Evolutionary conservation across 2,888 invertebrate genomes (phyloP), one percentile per base, ranked within the genome.

Genomic region (Tenthredo mesomela): DNA sequence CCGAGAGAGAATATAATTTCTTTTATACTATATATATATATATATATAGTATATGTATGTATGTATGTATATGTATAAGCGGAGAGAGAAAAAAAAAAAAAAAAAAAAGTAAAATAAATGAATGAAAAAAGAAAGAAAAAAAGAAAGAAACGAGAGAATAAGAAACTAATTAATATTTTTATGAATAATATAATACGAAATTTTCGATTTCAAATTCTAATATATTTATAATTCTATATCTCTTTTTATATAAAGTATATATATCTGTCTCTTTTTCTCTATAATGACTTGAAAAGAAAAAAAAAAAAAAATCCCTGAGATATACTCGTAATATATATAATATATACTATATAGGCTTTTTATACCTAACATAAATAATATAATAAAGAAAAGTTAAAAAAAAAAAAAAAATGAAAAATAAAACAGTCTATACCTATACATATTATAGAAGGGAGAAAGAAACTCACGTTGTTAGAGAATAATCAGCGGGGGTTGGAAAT

Each of bases 401-500:
- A 25, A 21, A n/a, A n/a, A n/a, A n/a, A n/a, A n/a, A n/a, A n/a
- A n/a, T n/a, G n/a, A n/a, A n/a, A 61, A 61, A 61, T 6, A 54
- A n/a, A 54, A 54, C n/a, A 7, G 1, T 47, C 47, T 12, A 10
- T 43, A 37, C 7, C 6, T 37, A 37, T 37, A 37, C 7, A 37
- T 37, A 37, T 7, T 0, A 47, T 47, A n/a, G n/a, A 33, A 67
- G 71, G 18, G 82, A 50, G 54, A 54, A 33, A 33, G 47, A 33
- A 33, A 50, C 33, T 78, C 83, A 84, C 82, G 61, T 61, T 61
- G 25, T 25, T 61, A 61, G 61, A 61, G 25, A 61, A 61, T 21
- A 61, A 61, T 61, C 43, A 85, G 87, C 84, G 86, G 82, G 86
- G 86, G 85, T 87, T 87, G 6, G 7, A 77, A 75, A 75, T 50